Evolutionary conservation across 2,888 invertebrate species (phyloP), one percentile per base, ranked within the genome.

Genomic region (Steinernema carpocapsae): DNA sequence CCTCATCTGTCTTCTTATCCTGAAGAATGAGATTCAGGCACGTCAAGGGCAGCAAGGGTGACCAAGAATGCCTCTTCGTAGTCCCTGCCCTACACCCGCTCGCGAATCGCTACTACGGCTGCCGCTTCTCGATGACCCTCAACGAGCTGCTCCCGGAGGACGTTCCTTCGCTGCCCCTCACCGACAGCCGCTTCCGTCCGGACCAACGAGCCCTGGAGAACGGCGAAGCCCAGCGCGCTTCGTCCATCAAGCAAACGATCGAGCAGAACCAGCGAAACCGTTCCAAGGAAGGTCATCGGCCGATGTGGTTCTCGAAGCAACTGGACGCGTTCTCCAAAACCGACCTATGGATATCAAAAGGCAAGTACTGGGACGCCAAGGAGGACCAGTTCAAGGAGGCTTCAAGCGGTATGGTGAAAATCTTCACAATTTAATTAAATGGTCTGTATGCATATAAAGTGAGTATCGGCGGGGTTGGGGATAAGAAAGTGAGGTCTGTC

Each of bases 161-260:
- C 10, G n/a, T 22, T 4, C 46, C 70, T 17, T n/a, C 29, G 14
- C 48, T 77, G 22, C 76, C 76, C 42, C 19, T 19, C 22, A 77
- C 77, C 2, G 77, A 77, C 72, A 73, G 43, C 32, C 76, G 77
- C 43, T 64, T 76, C 12, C 72, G 77, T 1, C 77, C 76, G 14
- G 77, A 77, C 42, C 76, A 74, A 48, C 74, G 76, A 1, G 59
- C 17, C 22, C 72, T 77, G 32, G 77, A 77, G 45, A 19, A 51
- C 48, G 77, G 73, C 46, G 77, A 75, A 22, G 24, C 52, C 22
- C 71, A 56, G 10, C 37, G 64, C 29, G 59, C 64, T 7, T 1
- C 46, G 26, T 10, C 56, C 7, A 26, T 45, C 24, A 29, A 59
- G 42, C 24, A 43, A n/a, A 42, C 3, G 42, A 6, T 64, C 29